Conservation (phyloP, 2,113 vertebrate genomes). For the Malurus melanocephalus region DNA sequence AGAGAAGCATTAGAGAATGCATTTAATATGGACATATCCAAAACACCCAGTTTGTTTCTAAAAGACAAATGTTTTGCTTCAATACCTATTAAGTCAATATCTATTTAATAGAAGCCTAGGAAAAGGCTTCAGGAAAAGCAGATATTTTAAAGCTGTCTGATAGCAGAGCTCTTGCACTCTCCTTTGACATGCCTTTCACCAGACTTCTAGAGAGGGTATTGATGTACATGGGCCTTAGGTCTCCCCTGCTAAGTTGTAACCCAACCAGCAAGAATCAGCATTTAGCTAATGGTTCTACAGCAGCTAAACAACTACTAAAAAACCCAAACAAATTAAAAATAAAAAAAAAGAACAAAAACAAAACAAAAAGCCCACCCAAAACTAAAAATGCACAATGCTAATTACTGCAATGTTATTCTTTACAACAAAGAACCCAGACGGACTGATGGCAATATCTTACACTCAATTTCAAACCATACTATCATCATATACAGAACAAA, state of each 20-base stretch:
- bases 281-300: background rate
- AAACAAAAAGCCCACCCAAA: background rate
- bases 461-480: conserved; percentile 25
- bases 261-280: background rate
- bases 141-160: background rate
- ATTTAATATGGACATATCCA: background rate
- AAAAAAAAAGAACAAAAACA: background rate
- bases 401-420: background rate
- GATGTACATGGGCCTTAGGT: background rate
- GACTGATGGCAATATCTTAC: background rate
- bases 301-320: background rate
- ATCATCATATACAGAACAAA: conserved; percentile 51
- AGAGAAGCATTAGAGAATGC: background rate
- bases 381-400: background rate
- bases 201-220: background rate
- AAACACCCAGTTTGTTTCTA: background rate
- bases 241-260: background rate
- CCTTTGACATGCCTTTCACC: background rate
- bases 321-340: background rate
- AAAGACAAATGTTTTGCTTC: background rate
- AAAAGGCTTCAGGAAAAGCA: background rate
- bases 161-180: background rate
- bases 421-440: background rate
- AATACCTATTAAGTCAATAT: background rate
- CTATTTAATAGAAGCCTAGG: background rate